These are phyloP conservation scores for Oryctes rhinoceros DNA, from an alignment of 1,140 invertebrate genomes.

Conservation along the genomic window DNA sequence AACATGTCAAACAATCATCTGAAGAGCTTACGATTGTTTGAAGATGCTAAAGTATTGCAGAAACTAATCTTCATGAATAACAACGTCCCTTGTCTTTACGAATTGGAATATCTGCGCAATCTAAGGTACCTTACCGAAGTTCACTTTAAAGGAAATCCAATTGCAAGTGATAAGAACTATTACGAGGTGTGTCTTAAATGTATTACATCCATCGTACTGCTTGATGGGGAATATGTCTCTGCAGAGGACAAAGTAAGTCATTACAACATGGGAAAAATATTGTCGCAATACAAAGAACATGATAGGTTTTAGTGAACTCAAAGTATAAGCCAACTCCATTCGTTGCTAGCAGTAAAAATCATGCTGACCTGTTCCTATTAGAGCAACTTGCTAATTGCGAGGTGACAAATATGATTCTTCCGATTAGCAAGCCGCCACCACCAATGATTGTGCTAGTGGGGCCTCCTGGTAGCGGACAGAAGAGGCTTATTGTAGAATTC, in stretches of 20 bases:
- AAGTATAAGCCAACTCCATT: constrained; percentile 1
- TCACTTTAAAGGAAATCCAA: constrained; percentile 51
- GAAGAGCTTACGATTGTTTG: constrained; percentile 47
- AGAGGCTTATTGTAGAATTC: constrained; percentile 46
- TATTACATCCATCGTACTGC: constrained; percentile 44
- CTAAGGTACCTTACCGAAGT: constrained; percentile 48
- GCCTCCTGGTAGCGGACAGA: constrained; percentile 46
- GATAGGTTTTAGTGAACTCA: background rate
- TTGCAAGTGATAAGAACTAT: constrained; percentile 46
- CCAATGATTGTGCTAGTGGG: constrained; percentile 53
- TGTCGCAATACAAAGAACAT: background rate
- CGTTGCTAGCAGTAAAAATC: background rate
- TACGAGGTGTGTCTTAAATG: constrained; percentile 45
- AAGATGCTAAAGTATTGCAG: constrained; percentile 42
- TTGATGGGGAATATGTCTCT: constrained; percentile 47
- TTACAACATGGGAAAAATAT: background rate
- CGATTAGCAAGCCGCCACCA: constrained; percentile 46
- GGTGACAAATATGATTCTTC: constrained; percentile 39
- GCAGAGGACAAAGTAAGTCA: constrained; percentile 41
- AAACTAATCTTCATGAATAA: constrained; percentile 47
- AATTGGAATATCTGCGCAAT: constrained; percentile 49
- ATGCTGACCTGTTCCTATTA: constrained; percentile 32
- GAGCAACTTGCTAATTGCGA: constrained; percentile 12
- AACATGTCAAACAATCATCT: constrained; percentile 45
- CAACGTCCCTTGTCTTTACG: constrained; percentile 45